Evolutionary conservation across 2,113 vertebrate genomes (phyloP).

Genomic region (Stigmatopora nigra): DNA sequence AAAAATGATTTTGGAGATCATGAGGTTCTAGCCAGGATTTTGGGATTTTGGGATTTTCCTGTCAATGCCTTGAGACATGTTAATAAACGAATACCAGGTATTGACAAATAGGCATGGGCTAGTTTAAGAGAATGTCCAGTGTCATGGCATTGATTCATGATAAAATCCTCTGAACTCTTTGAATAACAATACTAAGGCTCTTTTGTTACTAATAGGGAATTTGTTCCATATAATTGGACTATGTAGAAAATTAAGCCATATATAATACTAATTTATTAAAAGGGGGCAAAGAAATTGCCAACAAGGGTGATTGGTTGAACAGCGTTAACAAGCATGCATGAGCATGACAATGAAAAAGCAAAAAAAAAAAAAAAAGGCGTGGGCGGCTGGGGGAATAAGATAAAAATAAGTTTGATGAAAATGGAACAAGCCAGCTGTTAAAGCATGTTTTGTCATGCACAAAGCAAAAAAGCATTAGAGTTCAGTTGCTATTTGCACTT

Average conservation of each 20-base stretch:
- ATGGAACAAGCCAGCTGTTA: constrained; percentile 47
- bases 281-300: no score
- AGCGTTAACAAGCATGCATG: neutral
- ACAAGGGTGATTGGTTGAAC: neutral
- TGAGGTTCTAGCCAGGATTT: no score
- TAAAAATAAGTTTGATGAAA: constrained; percentile 26
- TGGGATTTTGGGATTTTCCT: no score
- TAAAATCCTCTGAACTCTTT: neutral
- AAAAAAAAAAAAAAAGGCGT: neutral
- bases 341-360: neutral
- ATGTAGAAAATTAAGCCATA: neutral
- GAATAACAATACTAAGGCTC: neutral
- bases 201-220: neutral
- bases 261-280: no score
- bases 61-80: no score
- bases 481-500: constrained; percentile 36
- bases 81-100: constrained; percentile 24
- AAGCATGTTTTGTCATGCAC: constrained; percentile 42
- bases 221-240: neutral
- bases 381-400: neutral
- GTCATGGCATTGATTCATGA: constrained; percentile 1
- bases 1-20: no score
- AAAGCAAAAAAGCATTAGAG: constrained; percentile 34
- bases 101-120: constrained; percentile 37
- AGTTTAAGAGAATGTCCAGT: constrained; percentile 22